Conservation (phyloP, 2,113 vertebrate species). For the Oreochromis niloticus region DNA sequence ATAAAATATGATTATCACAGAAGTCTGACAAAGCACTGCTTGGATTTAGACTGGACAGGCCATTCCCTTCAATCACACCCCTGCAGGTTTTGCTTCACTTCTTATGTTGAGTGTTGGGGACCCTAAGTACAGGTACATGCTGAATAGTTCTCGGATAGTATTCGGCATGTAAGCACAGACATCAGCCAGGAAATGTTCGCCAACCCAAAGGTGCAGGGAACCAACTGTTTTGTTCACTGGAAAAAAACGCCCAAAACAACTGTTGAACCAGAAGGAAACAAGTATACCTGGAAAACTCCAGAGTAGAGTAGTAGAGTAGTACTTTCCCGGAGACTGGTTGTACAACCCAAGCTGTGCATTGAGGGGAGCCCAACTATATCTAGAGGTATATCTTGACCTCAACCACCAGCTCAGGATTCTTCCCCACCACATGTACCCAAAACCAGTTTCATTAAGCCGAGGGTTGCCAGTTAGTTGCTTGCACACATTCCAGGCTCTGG, state of each 20-base stretch:
- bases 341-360: not conserved
- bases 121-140: not conserved
- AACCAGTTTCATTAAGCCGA: not conserved
- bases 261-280: not conserved
- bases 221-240: not conserved
- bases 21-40: rapidly evolving
- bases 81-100: not conserved
- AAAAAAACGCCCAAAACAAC: not conserved
- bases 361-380: not conserved
- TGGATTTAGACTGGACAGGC: not conserved
- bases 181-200: not conserved
- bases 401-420: not conserved
- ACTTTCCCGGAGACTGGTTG: not conserved
- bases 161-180: rapidly evolving
- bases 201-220: not conserved
- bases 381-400: not conserved
- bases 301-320: not conserved
- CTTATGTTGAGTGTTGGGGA: not conserved
- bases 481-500: not conserved
- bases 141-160: not conserved
- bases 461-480: not conserved
- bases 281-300: not conserved
- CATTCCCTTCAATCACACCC: not conserved
- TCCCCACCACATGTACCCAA: not conserved
- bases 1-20: not conserved